A percentile compares a stretch with the other conserved stretches of the same genome.
These are phyloP conservation scores for Emydura subglobosa DNA, from an alignment of 2,113 vertebrate genomes.

Conservation along the genomic window DNA sequence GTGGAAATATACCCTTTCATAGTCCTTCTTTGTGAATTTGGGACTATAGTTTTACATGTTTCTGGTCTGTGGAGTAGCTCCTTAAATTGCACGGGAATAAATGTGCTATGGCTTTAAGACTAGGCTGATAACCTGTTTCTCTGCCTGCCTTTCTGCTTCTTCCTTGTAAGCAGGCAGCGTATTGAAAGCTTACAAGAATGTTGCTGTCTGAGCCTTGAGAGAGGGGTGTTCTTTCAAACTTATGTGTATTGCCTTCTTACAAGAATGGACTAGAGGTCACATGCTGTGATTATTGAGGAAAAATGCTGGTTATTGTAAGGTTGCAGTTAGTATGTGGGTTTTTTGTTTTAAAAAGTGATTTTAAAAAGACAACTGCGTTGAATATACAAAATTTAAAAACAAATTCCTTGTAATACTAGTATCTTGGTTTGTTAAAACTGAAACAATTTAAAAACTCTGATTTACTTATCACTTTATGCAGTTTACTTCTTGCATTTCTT, in stretches of 20 bases:
- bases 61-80: neutral
- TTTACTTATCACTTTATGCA: neutral
- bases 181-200: neutral
- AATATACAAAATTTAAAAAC: neutral
- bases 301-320: rapidly evolving
- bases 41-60: neutral
- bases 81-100: rapidly evolving
- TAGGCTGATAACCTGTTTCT: neutral
- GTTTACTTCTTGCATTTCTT: neutral
- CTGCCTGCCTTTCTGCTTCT: neutral
- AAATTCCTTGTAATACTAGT: neutral
- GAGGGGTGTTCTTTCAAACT: neutral
- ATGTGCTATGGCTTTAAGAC: rapidly evolving
- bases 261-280: neutral
- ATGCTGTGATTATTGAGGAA: neutral
- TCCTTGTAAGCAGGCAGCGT: neutral
- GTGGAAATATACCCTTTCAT: neutral
- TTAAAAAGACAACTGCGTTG: too few species aligned
- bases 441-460: neutral
- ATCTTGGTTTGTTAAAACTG: neutral
- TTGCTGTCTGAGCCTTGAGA: neutral
- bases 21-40: neutral
- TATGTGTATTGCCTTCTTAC: neutral
- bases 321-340: neutral
- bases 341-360: rapidly evolving